These are phyloP conservation scores for Tricholaema leucomelas DNA, from an alignment of 2,113 vertebrate genomes.

Conservation along the genomic window DNA sequence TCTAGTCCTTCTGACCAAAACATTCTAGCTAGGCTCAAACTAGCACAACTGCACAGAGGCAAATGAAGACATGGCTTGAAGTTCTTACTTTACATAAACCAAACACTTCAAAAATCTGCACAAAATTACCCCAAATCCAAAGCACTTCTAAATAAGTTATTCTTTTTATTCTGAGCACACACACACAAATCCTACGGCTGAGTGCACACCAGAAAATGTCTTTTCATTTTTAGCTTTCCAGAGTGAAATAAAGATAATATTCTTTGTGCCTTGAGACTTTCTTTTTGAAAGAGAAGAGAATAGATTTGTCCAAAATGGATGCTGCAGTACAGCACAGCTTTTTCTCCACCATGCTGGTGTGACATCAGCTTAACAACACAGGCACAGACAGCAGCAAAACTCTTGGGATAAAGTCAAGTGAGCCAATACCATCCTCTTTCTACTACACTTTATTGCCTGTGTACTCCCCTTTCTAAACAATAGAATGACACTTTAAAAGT, in stretches of 20 bases:
- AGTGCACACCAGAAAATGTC: background rate
- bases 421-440: background rate
- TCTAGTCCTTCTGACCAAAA: too few species aligned
- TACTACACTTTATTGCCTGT: background rate
- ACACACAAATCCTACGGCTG: background rate
- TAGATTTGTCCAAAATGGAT: background rate
- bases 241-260: background rate
- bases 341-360: background rate
- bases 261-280: background rate
- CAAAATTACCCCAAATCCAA: background rate
- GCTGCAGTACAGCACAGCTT: background rate
- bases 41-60: background rate
- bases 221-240: background rate
- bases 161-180: background rate
- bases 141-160: background rate
- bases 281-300: background rate
- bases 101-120: background rate
- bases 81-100: background rate
- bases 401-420: background rate
- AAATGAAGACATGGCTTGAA: background rate
- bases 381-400: background rate
- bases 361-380: background rate
- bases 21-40: too few species aligned
- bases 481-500: background rate
- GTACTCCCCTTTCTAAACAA: conserved; percentile 9